phyloP scores from a whole-genome alignment of 2,888 invertebrate species.

The Hirudinaria manillensis region DNA sequence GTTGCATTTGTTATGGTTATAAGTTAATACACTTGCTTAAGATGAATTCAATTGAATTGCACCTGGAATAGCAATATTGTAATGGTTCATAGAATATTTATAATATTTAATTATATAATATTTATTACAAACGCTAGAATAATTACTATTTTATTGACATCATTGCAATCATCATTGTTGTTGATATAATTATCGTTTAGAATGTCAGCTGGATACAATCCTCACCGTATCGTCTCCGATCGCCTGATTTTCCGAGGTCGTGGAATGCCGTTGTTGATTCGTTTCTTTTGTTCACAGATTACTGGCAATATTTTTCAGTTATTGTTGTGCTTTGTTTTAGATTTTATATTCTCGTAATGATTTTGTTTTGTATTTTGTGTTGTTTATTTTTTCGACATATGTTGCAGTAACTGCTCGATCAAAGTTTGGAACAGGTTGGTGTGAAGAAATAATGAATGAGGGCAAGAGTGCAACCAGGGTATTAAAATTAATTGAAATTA shows the following conservation, averaged over 20 bases:
- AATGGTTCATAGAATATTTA: too few relatives aligned
- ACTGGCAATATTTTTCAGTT: slow-evolving; percentile 6
- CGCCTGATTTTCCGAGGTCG: neutral
- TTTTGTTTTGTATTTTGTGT: neutral
- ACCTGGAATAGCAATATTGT: too few relatives aligned
- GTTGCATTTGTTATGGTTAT: too few relatives aligned
- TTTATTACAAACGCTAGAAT: neutral
- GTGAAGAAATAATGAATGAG: too few relatives aligned
- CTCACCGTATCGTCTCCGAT: neutral
- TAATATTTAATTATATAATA: too few relatives aligned
- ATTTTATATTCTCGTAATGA: neutral
- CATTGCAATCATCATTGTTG: neutral
- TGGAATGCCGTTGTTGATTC: neutral
- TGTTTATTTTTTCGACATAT: neutral
- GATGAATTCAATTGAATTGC: too few relatives aligned
- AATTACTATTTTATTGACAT: neutral
- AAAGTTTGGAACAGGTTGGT: too few relatives aligned
- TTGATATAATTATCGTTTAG: neutral
- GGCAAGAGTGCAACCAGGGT: too few relatives aligned
- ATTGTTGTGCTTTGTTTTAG: neutral
- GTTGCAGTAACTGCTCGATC: too few relatives aligned
- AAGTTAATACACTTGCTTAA: too few relatives aligned
- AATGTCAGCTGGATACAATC: neutral
- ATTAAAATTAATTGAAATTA: too few relatives aligned
- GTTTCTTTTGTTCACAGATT: neutral